These are phyloP conservation scores for Dallia pectoralis DNA, from an alignment of 2,797 vertebrate genomes.

Conservation along the genomic window DNA sequence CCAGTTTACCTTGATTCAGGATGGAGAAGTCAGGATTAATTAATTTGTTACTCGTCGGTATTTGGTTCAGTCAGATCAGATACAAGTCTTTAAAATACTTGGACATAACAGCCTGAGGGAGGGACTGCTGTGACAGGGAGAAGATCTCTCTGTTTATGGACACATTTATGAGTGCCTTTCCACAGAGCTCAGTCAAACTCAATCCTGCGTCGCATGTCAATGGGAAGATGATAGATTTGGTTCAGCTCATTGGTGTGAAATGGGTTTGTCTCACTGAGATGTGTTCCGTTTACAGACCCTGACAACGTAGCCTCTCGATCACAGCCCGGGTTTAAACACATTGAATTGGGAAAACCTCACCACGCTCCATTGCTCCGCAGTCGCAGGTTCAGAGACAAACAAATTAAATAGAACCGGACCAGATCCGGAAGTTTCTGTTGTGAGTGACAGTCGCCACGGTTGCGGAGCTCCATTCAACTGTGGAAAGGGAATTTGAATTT, in stretches of 20 bases:
- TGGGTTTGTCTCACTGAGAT: too few species aligned
- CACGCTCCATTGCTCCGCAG: conserved; percentile 45
- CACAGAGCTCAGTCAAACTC: neutral
- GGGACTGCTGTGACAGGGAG: neutral
- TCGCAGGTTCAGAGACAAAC: conserved; percentile 51
- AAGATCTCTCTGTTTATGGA: neutral
- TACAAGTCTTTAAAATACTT: neutral
- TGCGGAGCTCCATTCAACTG: neutral
- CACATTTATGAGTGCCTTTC: neutral
- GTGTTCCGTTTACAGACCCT: neutral
- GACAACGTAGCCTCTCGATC: neutral
- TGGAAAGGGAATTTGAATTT: conserved; percentile 55
- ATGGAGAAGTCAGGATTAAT: too few species aligned
- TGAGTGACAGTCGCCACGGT: conserved; percentile 9
- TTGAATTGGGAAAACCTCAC: conserved; percentile 44
- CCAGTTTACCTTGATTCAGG: too few species aligned
- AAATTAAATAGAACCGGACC: conserved; percentile 52
- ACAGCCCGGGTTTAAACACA: neutral
- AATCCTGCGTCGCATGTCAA: neutral
- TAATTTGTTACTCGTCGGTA: too few species aligned
- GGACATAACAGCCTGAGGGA: neutral
- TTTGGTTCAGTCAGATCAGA: neutral
- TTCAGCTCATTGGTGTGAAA: neutral
- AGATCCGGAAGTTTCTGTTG: conserved; percentile 35
- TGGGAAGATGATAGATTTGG: neutral